Evolutionary conservation across 2,113 vertebrate genomes (phyloP), one percentile per base, ranked within the genome.

Genomic region (Ia io): DNA sequence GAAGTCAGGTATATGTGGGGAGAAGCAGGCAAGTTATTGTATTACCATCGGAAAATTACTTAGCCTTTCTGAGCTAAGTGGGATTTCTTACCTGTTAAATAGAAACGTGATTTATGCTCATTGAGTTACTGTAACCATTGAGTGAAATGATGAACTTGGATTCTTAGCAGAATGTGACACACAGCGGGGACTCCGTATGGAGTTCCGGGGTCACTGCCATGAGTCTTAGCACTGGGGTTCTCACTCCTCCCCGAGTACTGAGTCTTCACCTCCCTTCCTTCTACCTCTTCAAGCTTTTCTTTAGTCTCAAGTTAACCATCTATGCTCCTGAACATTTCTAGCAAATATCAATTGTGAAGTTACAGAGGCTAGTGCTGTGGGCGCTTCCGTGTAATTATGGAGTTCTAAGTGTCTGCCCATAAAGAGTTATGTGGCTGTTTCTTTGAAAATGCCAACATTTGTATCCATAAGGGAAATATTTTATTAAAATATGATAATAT

Each of bases 401-500:
- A 90, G 59, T 65, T 93, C 59, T 47, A 23, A 87, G 84, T 84
- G 47, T 70, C 92, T 91, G 14, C 47, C 88, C 67, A 44, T 85
- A 65, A 95, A 97, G 90, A 94, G 51, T 84, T 90, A 87, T 78
- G 61, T 85, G 84, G 47, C 80, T 63, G 1, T 85, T 92, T 80
- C 87, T 96, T 92, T 96, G 76, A 71, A 94, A 96, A 71, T 69
- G 67, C 79, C 30, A 70, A 28, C 90, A 82, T 92, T 94, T 92
- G 47, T 94, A 74, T 91, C 90, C 90, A 88, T 49, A 37, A 88
- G 80, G 87, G 92, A 95, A 93, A 96, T 94, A 91, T 53, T 95
- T 90, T 96, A 95, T 95, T 95, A 95, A 96, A 95, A 96, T 97
- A 90, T 32, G 61, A 77, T 96, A 92, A 84, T 91, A 82, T 93